phyloP scores from a whole-genome alignment of 2,888 invertebrate species.

The Lacanobia wlatinum region DNA sequence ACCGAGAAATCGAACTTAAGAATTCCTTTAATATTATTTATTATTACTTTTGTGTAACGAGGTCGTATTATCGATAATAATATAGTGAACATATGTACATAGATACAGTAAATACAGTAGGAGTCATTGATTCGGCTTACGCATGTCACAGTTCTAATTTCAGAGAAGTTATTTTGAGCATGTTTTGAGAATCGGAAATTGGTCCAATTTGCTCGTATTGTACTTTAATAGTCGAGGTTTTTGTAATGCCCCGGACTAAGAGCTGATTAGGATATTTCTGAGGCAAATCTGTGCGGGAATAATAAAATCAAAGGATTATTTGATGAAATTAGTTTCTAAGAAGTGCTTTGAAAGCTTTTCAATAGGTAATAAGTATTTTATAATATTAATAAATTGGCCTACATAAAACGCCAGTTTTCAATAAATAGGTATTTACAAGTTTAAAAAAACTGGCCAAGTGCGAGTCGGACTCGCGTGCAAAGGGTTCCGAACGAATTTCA shows the following conservation, averaged over 20 bases:
- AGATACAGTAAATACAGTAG: slow-evolving; percentile 30
- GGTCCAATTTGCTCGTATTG: slow-evolving; percentile 82
- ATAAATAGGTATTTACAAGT: neutral
- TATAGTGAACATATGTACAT: slow-evolving; percentile 16
- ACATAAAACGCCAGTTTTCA: neutral
- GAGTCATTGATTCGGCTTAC: slow-evolving; percentile 77
- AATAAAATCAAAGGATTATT: slow-evolving; percentile 12
- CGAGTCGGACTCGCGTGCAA: no score
- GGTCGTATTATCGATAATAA: slow-evolving; percentile 50
- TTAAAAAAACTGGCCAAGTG: no score
- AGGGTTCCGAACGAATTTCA: no score
- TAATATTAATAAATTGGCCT: neutral
- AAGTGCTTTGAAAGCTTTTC: neutral
- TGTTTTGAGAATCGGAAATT: slow-evolving; percentile 77
- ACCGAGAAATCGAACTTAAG: neutral
- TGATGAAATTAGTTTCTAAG: neutral
- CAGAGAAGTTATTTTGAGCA: slow-evolving; percentile 78
- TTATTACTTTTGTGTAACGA: slow-evolving; percentile 42
- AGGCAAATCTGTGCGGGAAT: neutral
- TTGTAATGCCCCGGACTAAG: slow-evolving; percentile 23
- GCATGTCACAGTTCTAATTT: slow-evolving; percentile 84
- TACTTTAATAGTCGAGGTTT: slow-evolving; percentile 55
- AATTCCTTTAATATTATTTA: neutral
- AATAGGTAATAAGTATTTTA: neutral
- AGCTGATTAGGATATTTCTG: slow-evolving; percentile 42